Evolutionary conservation across 2,888 invertebrate species (phyloP), one percentile per base, ranked within the genome.

Genomic region (Pseudococcus viburni): DNA sequence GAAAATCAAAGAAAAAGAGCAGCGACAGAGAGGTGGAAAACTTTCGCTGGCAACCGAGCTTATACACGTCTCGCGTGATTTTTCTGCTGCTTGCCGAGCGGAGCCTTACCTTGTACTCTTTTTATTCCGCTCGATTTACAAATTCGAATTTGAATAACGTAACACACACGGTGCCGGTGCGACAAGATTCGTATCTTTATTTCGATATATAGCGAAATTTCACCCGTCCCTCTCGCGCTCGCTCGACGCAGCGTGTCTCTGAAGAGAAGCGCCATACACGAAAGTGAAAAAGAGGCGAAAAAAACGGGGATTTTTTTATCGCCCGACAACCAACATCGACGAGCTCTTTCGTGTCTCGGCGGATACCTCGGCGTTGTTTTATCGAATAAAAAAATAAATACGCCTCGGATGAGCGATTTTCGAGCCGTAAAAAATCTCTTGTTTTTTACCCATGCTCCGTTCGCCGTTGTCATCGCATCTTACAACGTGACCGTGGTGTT

Each of bases 81-180:
- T 73, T 73, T 73, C 33, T 51, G 17, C 68, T 26, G 26, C 12
- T 3, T 11, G 6, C 26, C 12, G 12, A 9, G 5, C 59, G 6
- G 59, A 59, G 59, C n/a, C 59, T 73, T 73, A 73, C 68, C 33
- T 73, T 73, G 68, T 73, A 73, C 17, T 19, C 59, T 59, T 59
- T 59, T 73, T 73, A 73, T 73, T 73, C 68, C 68, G 68, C 68
- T 73, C 68, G 68, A 73, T 73, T 73, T 73, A 73, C 33, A 73
- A 73, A 73, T 73, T 73, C 68, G 68, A 73, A 73, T 73, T 73
- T 73, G 68, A 73, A 73, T 73, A 73, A 73, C 68, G 68, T 73
- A 73, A 26, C 68, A 33, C 68, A 73, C 33, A 73, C 68, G 68
- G 68, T 33, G 68, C 68, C 68, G 68, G 26, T 33, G 26, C 26